Conservation (phyloP, 2,888 invertebrate genomes). For the Tipula unca region DNA sequence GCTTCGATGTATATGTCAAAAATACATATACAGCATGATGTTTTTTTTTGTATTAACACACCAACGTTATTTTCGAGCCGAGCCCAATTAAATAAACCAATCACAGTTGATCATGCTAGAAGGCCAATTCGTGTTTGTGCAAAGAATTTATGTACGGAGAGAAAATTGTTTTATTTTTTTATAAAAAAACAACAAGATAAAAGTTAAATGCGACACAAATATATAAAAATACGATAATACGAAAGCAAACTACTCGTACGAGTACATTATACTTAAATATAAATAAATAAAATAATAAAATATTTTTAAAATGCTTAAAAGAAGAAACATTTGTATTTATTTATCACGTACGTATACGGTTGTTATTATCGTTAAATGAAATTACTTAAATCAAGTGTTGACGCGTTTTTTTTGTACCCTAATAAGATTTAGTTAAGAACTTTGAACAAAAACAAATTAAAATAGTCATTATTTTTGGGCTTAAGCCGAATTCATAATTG, state of each 20-base stretch:
- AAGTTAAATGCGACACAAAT: not conserved
- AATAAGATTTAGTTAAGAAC: too few species aligned
- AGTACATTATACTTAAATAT: not conserved
- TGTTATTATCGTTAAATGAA: not conserved
- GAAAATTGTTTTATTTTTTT: not conserved
- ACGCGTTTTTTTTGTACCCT: too few species aligned
- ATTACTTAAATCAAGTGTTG: too few species aligned
- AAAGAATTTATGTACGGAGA: not conserved
- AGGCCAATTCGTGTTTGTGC: not conserved
- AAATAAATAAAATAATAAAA: not conserved
- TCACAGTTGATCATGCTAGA: not conserved
- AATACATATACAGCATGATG: not conserved
- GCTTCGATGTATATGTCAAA: not conserved
- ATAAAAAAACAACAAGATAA: not conserved
- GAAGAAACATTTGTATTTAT: not conserved
- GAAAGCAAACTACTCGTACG: not conserved
- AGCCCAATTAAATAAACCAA: not conserved
- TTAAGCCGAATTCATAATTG: too few species aligned
- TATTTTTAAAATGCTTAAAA: not conserved
- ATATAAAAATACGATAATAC: not conserved
- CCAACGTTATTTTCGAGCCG: not conserved
- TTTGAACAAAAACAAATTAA: too few species aligned
- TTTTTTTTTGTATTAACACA: not conserved
- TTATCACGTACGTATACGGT: not conserved
- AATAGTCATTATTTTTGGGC: too few species aligned